Evolutionary conservation across 2,113 vertebrate genomes (phyloP), one percentile per base, ranked within the genome.

Genomic region (Epinephelus moara): DNA sequence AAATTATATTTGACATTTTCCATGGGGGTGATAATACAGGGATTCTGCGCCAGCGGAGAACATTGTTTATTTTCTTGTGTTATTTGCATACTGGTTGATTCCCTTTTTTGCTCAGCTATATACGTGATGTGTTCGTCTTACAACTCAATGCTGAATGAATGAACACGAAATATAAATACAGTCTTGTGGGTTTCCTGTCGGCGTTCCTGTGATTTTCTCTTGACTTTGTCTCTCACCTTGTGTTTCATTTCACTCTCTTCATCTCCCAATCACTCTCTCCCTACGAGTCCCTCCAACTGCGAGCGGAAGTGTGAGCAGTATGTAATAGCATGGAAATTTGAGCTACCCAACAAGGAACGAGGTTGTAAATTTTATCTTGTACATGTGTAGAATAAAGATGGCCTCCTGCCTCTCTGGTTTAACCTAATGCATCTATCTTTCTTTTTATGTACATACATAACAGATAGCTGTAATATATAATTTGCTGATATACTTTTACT

Each of bases 1-100:
- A 91, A 93, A 95, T 95, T 93, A 93, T 79, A 82, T 79, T 75
- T 93, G 93, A 94, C 91, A 94, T 94, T 94, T 94, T 85, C 89
- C 81, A 90, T 73, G 21, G 84, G 78, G 86, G 69, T 85, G 84
- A 91, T 92, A 82, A 92, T 87, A 80, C 50, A 62, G 62, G 68
- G 23, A 75, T 77, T 87, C 79, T 71, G 40, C 40, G 57, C 63
- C 66, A 71, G 64, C 45, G 61, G 30, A 88, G 84, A 83, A 72
- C 40, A 80, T 80, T 69, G 64, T 81, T 78, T 86, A 78, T 87
- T 86, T 91, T 69, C 61, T 47, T 81, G 57, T 77, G 59, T 79
- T 88, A 76, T 90, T 88, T 87, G 68, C 78, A 87, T 57, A 50
- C 5, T 19, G 15, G 53, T 59, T 50, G 8, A 73, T 81, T 78